These are phyloP conservation scores for Calyptomena viridis DNA, from an alignment of 2,113 vertebrate genomes.

Conservation along the genomic window DNA sequence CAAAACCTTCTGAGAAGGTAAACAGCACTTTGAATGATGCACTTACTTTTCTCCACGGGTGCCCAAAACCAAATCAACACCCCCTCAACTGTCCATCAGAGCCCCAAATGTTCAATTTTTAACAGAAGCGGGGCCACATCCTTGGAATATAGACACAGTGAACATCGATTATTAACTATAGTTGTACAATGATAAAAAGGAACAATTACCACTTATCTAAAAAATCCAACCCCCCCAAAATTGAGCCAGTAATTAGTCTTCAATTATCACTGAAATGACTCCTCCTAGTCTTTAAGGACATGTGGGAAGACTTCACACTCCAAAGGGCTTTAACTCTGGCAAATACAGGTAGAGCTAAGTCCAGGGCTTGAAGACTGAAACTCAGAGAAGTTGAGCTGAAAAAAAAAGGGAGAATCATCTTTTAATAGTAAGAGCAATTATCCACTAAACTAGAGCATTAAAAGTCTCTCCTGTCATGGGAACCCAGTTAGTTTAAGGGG, in stretches of 20 bases:
- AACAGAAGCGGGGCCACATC: not conserved
- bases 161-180: not conserved
- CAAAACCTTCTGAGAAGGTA: not conserved
- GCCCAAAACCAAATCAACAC: not conserved
- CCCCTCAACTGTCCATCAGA: not conserved
- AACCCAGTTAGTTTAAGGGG: not conserved
- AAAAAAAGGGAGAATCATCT: not conserved
- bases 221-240: not conserved
- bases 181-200: not conserved
- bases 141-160: not conserved
- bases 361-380: not conserved
- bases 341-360: not conserved
- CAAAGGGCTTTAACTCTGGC: not conserved
- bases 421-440: conserved; percentile 4
- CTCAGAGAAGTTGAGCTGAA: not conserved
- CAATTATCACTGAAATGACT: not conserved
- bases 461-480: not conserved
- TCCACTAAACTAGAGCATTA: not conserved
- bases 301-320: not conserved
- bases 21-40: not conserved
- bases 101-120: not conserved
- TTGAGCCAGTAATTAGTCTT: not conserved
- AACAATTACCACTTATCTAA: not conserved
- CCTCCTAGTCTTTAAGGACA: not conserved
- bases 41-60: not conserved